Evolutionary conservation across 1,140 invertebrate species (phyloP).

Genomic region (Ceratoteleas bidentatus): DNA sequence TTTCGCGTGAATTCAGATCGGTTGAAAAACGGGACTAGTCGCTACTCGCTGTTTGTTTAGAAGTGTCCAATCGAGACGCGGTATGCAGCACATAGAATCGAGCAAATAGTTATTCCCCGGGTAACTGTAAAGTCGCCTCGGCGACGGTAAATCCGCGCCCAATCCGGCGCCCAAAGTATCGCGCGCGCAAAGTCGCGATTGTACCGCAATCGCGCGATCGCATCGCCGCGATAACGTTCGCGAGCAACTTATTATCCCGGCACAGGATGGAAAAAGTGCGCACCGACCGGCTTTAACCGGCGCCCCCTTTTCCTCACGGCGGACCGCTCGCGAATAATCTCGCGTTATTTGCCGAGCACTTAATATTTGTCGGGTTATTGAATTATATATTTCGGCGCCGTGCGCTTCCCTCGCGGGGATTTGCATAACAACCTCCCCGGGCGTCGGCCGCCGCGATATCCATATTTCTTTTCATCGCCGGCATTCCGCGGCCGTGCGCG

Average conservation of each 20-base stretch:
- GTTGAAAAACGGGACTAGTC: too few relatives aligned
- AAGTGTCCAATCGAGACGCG: too few relatives aligned
- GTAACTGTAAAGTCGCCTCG: too few relatives aligned
- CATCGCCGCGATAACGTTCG: neutral
- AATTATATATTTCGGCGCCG: constrained; percentile 47
- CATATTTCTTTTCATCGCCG: constrained; percentile 51
- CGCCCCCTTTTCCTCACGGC: constrained; percentile 6
- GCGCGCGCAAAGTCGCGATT: neutral
- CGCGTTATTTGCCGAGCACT: constrained; percentile 53
- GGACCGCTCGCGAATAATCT: constrained; percentile 24
- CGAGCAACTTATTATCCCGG: too few relatives aligned
- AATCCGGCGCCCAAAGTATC: too few relatives aligned
- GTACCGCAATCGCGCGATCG: neutral
- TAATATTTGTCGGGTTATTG: constrained; percentile 61
- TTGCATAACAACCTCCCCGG: constrained; percentile 45
- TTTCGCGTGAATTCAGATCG: too few relatives aligned
- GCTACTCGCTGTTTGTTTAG: too few relatives aligned
- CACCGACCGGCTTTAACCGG: neutral
- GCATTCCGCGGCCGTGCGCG: constrained; percentile 11
- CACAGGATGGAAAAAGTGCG: too few relatives aligned
- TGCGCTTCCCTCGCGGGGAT: constrained; percentile 25
- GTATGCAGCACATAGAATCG: too few relatives aligned
- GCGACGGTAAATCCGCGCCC: too few relatives aligned
- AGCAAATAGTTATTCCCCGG: too few relatives aligned
- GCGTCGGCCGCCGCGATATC: constrained; percentile 38